These are phyloP conservation scores for Malacosoma neustria DNA, from an alignment of 2,888 invertebrate genomes.

Conservation along the genomic window DNA sequence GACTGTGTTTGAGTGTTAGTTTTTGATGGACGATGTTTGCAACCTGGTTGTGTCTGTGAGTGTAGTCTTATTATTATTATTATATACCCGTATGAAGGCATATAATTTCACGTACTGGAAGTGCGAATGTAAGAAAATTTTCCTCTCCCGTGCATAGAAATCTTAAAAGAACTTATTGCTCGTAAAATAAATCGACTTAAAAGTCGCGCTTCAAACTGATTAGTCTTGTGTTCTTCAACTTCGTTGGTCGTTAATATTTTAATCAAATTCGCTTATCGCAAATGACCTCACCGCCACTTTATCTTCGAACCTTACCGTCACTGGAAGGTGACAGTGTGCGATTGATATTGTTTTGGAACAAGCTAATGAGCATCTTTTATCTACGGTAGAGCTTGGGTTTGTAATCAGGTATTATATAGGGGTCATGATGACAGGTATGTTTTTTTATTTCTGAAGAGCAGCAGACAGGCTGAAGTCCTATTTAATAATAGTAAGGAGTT, in stretches of 20 bases:
- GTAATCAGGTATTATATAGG: too few species aligned
- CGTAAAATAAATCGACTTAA: conserved; percentile 68
- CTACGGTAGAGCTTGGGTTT: too few species aligned
- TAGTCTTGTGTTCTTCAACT: conserved; percentile 53
- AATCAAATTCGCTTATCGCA: conserved; percentile 42
- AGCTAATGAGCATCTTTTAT: not conserved
- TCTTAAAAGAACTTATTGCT: conserved; percentile 17
- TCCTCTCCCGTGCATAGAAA: not conserved
- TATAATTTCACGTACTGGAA: too few species aligned
- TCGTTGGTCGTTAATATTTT: conserved; percentile 42
- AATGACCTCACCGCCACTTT: conserved; percentile 26
- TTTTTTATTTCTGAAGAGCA: too few species aligned
- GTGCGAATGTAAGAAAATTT: not conserved
- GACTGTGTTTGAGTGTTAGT: too few species aligned
- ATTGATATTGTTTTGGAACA: conserved; percentile 1
- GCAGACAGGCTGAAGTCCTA: too few species aligned
- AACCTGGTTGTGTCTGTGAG: too few species aligned
- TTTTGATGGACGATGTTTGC: too few species aligned
- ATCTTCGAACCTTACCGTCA: conserved; percentile 16
- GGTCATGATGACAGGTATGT: too few species aligned
- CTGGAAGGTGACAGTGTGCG: conserved; percentile 8
- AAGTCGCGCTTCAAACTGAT: conserved; percentile 67
- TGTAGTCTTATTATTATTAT: too few species aligned
- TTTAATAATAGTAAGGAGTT: too few species aligned
- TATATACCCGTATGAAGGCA: too few species aligned